Evolutionary conservation across 2,113 vertebrate species (phyloP).

Genomic region (Cynoglossus semilaevis): DNA sequence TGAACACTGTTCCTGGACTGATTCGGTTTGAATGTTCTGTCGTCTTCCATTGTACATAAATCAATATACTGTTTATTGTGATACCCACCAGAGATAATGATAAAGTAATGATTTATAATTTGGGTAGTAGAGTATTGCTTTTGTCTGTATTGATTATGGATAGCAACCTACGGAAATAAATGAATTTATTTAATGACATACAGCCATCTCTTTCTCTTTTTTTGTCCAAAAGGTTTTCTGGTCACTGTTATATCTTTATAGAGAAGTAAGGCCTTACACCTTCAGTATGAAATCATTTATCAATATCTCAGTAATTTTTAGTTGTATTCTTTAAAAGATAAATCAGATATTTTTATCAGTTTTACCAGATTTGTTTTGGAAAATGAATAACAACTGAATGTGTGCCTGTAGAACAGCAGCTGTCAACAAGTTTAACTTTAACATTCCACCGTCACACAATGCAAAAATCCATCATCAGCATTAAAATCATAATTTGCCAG

Average conservation of each 20-base stretch:
- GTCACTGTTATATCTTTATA: background rate
- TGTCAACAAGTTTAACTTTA: no score
- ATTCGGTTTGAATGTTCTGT: slow-evolving; percentile 83
- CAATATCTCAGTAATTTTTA: no score
- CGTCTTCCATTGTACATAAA: slow-evolving; percentile 90
- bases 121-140: slow-evolving; percentile 83
- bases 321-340: no score
- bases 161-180: slow-evolving; percentile 92
- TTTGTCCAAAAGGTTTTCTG: background rate
- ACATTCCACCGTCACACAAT: no score
- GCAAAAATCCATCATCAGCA: no score
- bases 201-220: slow-evolving; percentile 32
- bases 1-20: slow-evolving; percentile 75
- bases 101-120: slow-evolving; percentile 69
- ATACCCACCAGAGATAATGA: slow-evolving; percentile 81
- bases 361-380: no score
- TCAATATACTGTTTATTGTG: slow-evolving; percentile 82
- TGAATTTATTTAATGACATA: slow-evolving; percentile 88
- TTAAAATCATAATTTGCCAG: no score
- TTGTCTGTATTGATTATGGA: slow-evolving; percentile 91
- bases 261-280: no score
- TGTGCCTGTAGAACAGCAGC: no score
- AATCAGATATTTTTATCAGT: no score
- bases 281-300: no score
- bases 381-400: no score